These are phyloP conservation scores for Leucophenga maculata DNA, from an alignment of 2,888 invertebrate genomes.

Conservation along the genomic window DNA sequence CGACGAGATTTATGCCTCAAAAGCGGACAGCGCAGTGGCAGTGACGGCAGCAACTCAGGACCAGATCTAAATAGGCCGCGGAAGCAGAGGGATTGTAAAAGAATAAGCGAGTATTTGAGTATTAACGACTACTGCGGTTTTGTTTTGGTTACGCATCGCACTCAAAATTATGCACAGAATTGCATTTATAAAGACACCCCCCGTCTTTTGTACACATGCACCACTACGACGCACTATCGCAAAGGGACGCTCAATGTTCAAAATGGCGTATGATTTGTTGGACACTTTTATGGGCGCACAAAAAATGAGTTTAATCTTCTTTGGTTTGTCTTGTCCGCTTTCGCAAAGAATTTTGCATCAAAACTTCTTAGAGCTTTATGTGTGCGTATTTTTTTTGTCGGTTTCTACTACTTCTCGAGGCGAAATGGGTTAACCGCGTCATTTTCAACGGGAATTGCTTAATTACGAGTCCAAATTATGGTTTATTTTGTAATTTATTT, in stretches of 20 bases:
- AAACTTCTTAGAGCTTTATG: neutral
- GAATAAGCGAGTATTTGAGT: slow-evolving; percentile 9
- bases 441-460: slow-evolving; percentile 54
- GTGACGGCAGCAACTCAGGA: slow-evolving; percentile 24
- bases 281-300: slow-evolving; percentile 37
- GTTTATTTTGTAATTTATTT: slow-evolving; percentile 46
- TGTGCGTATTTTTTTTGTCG: neutral
- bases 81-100: neutral
- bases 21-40: slow-evolving; percentile 56
- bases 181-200: slow-evolving; percentile 26
- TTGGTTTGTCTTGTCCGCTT: slow-evolving; percentile 10
- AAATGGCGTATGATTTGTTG: slow-evolving; percentile 66
- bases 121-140: slow-evolving; percentile 50
- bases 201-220: neutral
- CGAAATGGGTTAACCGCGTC: slow-evolving; percentile 33
- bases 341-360: slow-evolving; percentile 34
- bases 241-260: slow-evolving; percentile 38
- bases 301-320: slow-evolving; percentile 26
- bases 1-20: slow-evolving; percentile 65
- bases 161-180: slow-evolving; percentile 57
- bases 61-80: neutral
- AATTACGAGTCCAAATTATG: slow-evolving; percentile 51
- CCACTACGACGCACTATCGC: slow-evolving; percentile 6
- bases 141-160: slow-evolving; percentile 42
- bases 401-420: neutral